Base-by-base conservation (phyloP, 2,888 invertebrate genomes). In the Tridacna gigas region DNA sequence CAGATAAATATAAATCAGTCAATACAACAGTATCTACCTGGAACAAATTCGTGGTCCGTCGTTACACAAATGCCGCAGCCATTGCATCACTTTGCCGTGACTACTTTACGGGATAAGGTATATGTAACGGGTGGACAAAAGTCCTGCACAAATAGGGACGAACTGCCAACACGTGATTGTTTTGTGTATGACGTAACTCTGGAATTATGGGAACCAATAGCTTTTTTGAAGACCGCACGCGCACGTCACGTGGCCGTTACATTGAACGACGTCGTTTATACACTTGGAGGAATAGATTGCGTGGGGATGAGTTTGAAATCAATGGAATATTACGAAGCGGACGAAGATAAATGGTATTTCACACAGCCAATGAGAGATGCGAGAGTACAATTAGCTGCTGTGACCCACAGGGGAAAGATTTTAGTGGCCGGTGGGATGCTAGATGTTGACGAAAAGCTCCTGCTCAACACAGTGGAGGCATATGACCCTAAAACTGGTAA, bases 361-460 rank as follows among this genome's bases (percentile, higher is more conserved):
- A 78, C 89, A 0, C 80, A 87, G 20, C 73, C 85, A 11, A 88
- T 93, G 89, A 80, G 85, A 18, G 88, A 90, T 45, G 77, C 86
- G 0, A 89, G 90, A 61, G 86, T 91, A 18, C 91, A 91, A 5
- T 79, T 88, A 25, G 90, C 91, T 0, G 88, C 89, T 12, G 87
- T 86, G 9, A 88, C 88, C 7, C 88, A 89, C 84, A 78, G 88
- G 18, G 90, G 89, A 18, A 69, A 74, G 13, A 74, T 93, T 25
- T 90, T 89, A 79, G 89, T 90, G 11, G 87, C 91, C 15, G 93
- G 93, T 2, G 93, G 93, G 47, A 92, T 90, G 84, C 82, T 88
- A 60, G 84, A 83, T n/a, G 66, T 63, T 13, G 82, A 86, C 18
- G 82, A 84, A 11, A 86, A 84, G 25, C 77, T 86, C 45, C 83